A percentile compares a stretch with the other conserved stretches of the same genome.
Evolutionary conservation across 2,113 vertebrate species (phyloP).

Genomic region (Heterotis niloticus): DNA sequence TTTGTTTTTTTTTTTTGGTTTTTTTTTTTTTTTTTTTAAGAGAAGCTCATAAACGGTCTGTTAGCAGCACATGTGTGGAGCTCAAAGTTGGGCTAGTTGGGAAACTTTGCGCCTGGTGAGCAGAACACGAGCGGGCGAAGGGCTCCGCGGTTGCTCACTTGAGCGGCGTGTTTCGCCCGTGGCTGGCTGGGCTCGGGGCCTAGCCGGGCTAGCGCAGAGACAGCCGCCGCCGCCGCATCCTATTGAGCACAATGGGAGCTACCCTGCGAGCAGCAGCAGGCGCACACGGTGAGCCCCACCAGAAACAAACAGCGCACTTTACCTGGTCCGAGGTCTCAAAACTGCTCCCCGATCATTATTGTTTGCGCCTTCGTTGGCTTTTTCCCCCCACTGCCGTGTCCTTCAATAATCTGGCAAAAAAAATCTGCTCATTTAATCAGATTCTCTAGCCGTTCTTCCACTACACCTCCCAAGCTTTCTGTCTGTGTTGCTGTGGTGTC

Average conservation of each 20-base stretch:
- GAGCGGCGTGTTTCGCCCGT: slow-evolving; percentile 42
- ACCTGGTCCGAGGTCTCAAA: slow-evolving; percentile 64
- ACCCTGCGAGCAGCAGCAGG: slow-evolving; percentile 59
- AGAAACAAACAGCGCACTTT: slow-evolving; percentile 57
- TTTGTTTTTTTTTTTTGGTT: no score
- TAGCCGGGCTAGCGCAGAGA: slow-evolving; percentile 64
- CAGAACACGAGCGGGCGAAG: background rate
- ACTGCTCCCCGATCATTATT: slow-evolving; percentile 65
- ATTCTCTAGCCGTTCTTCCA: slow-evolving; percentile 71
- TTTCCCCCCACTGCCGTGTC: slow-evolving; percentile 59
- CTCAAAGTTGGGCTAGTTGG: background rate
- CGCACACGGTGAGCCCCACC: slow-evolving; percentile 56
- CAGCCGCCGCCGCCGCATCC: slow-evolving; percentile 71
- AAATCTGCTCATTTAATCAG: slow-evolving; percentile 70
- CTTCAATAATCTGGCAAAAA: slow-evolving; percentile 66
- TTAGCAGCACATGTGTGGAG: background rate
- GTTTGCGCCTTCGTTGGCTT: slow-evolving; percentile 57
- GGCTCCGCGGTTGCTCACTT: slow-evolving; percentile 28
- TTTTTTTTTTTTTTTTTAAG: no score
- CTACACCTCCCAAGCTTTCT: slow-evolving; percentile 70
- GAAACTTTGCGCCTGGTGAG: background rate
- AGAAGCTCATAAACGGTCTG: background rate
- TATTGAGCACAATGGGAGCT: slow-evolving; percentile 68
- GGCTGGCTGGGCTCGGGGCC: slow-evolving; percentile 63
- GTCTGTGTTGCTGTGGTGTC: slow-evolving; percentile 62